Conservation (phyloP, 2,113 vertebrate species). For the Ailurus styani region DNA sequence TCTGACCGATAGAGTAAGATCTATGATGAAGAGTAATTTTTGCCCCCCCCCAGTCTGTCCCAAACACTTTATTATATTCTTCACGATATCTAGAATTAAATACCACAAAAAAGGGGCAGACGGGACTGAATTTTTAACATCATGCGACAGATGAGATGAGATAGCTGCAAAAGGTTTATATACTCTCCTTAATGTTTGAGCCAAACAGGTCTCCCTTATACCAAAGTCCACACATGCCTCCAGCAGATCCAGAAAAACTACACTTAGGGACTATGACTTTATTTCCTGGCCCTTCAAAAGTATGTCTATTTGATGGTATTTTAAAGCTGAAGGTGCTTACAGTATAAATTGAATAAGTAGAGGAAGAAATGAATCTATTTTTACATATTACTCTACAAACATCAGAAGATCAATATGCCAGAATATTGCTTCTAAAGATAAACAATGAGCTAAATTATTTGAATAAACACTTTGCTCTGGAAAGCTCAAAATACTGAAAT, state of each 20-base stretch:
- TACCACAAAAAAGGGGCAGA: background rate
- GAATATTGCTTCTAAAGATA: background rate
- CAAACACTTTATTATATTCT: background rate
- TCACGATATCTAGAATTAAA: background rate
- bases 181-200: background rate
- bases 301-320: background rate
- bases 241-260: rapidly evolving
- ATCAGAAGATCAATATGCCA: background rate
- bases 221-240: background rate
- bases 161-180: background rate
- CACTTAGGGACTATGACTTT: background rate
- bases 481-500: background rate
- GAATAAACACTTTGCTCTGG: background rate
- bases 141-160: background rate
- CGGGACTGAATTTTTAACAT: background rate
- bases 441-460: background rate
- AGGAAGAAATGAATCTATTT: background rate
- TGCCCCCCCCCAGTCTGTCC: rapidly evolving
- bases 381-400: background rate
- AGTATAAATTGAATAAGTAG: background rate
- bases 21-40: background rate
- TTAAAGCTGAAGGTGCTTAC: background rate
- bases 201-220: background rate
- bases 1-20: background rate
- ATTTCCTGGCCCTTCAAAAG: background rate